Base-by-base conservation (phyloP, 2,888 invertebrate genomes). In the Mythimna ferrago region DNA sequence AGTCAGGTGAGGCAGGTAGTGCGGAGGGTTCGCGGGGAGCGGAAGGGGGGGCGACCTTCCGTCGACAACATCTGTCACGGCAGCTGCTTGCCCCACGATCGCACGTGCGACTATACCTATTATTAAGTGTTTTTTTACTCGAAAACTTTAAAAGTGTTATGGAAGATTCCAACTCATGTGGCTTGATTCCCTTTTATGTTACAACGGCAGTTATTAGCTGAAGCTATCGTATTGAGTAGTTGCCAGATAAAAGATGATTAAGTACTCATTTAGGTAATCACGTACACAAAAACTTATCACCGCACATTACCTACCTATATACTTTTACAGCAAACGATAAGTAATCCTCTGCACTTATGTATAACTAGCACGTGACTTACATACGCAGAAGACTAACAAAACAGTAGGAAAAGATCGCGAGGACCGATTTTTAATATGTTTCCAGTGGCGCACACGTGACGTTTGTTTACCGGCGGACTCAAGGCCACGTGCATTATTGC, bases 91-190 rank as follows among this genome's bases (percentile, higher is more conserved):
- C 86, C 83, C 86, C 83, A 82, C 86, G 87, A 86, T 87, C 93
- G 94, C 96, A 95, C 96, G 96, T 96, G 96, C 94, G 93, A 86
- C 90, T 90, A 89, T 90, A 92, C 94, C 94, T 93, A 95, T 95
- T 94, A 95, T 94, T 94, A 92, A 90, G 90, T 89, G 89, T 91
- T 93, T 93, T 93, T 69, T 89, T 89, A 80, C 69, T 76, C 69
- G 54, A 72, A 88, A 90, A 88, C 89, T 90, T 89, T 87, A 88
- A 87, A 92, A 90, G 89, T 91, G 90, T 78, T 73, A 91, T 88
- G 85, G 89, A 93, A 92, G 91, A 92, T 89, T 89, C 75, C 66
- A 72, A 63, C 73, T 63, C 73, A 67, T 80, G 63, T 67, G 48
- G 64, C 44, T 54, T 64, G 44, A 53, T 68, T 57, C 58, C 65